Evolutionary conservation across 2,888 invertebrate genomes (phyloP), one percentile per base, ranked within the genome.

Genomic region (Aleiodes leptofemur): DNA sequence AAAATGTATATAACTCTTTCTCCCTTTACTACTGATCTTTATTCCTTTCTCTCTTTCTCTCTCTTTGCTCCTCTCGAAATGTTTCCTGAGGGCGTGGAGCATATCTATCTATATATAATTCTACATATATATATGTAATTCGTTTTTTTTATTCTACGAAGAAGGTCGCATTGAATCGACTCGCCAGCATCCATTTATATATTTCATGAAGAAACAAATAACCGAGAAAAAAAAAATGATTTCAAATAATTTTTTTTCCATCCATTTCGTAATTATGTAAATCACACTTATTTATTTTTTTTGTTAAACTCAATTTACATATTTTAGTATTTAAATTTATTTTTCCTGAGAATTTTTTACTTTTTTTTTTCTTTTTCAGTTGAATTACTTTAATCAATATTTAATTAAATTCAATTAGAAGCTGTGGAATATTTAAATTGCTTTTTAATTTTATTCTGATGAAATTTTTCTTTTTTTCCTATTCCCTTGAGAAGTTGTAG

Each of bases 101-200:
- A 69, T 74, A 34, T 78, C 76, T 64, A 34, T 78, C 77, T 64
- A 43, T 64, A 74, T 66, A 70, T 43, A 43, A 72, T 29, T 77
- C 74, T 56, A 61, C 70, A 70, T 70, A 70, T 76, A 73, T 77
- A 77, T 77, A 80, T 78, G 78, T 77, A 74, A 78, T 61, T 77
- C 76, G 50, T 76, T 87, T 87, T 87, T 85, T 82, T 83, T 84
- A 34, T 72, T 78, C 59, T 69, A 73, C 73, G 83, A 85, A 86
- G 86, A 84, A 85, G 86, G 84, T 86, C 86, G 86, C 84, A 85
- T 85, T 85, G 86, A 88, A 87, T 85, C 86, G 86, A 87, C 85
- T 88, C 87, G 86, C 83, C 85, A 84, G 83, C 82, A 74, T 80
- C 82, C 77, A 75, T 53, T 68, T 68, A 29, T 69, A 71, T 69